A percentile compares a stretch with the other conserved stretches of the same genome.
Evolutionary conservation across 2,113 vertebrate genomes (phyloP).

Genomic region (Aldabrachelys gigantea): DNA sequence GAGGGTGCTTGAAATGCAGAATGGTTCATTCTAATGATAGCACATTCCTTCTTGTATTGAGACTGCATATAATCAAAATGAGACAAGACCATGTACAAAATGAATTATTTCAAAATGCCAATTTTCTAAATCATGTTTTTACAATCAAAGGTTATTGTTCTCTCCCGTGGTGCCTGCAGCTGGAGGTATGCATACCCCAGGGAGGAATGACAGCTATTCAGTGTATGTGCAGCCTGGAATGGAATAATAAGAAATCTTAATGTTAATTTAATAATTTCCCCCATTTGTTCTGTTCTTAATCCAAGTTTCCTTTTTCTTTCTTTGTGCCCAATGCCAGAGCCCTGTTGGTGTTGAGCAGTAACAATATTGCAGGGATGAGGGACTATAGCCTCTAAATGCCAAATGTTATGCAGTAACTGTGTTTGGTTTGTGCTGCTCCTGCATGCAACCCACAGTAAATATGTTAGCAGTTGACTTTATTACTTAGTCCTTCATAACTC

Average conservation of each 20-base stretch:
- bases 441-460: background rate
- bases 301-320: constrained; percentile 60
- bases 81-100: background rate
- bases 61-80: constrained; percentile 17
- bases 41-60: constrained; percentile 3
- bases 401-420: background rate
- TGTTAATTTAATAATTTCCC: constrained; percentile 68
- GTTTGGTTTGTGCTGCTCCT: background rate
- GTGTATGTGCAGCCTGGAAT: constrained; percentile 48
- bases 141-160: constrained; percentile 49
- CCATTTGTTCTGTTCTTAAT: constrained; percentile 60
- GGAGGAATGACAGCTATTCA: constrained; percentile 35
- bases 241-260: constrained; percentile 53
- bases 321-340: constrained; percentile 44
- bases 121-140: constrained; percentile 40
- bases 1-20: constrained; percentile 1
- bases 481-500: background rate
- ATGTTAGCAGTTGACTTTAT: background rate
- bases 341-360: constrained; percentile 7
- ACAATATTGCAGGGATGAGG: background rate
- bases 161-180: constrained; percentile 39
- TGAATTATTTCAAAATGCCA: constrained; percentile 39
- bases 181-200: constrained; percentile 48
- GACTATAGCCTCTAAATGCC: background rate
- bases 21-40: constrained; percentile 25